phyloP scores from a whole-genome alignment of 2,888 invertebrate species.

The Leucophenga maculata region DNA sequence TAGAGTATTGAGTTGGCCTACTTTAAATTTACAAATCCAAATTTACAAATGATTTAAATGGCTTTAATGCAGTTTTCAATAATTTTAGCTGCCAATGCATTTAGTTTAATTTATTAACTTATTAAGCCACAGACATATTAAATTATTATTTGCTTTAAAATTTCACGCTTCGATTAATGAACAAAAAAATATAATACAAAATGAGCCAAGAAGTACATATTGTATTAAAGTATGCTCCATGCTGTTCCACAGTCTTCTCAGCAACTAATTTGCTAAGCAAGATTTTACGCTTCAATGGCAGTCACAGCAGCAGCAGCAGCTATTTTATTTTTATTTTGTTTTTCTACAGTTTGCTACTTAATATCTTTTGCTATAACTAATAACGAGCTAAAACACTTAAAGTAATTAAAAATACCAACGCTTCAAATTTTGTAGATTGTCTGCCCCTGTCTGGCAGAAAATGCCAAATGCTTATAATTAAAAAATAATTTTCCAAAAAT shows the following conservation, averaged over 20 bases:
- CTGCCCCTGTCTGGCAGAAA: not conserved
- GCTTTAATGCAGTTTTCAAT: no score
- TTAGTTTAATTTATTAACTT: no score
- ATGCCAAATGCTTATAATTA: not conserved
- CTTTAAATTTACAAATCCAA: no score
- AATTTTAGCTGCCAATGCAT: no score
- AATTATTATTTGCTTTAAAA: not conserved
- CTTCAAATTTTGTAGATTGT: slow-evolving; percentile 7
- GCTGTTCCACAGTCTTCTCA: no score
- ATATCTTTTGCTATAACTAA: not conserved
- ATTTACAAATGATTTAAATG: no score
- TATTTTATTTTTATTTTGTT: no score
- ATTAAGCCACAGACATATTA: slow-evolving; percentile 6
- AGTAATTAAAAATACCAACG: slow-evolving; percentile 25
- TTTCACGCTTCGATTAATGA: slow-evolving; percentile 16
- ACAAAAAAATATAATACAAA: slow-evolving; percentile 7
- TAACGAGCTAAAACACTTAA: slow-evolving; percentile 29
- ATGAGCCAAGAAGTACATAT: not conserved
- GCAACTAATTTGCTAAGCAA: not conserved
- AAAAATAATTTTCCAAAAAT: slow-evolving; percentile 14
- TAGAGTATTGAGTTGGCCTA: no score
- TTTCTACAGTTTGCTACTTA: not conserved
- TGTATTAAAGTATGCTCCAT: no score
- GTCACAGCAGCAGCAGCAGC: no score
- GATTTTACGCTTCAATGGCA: slow-evolving; percentile 15